Base-by-base conservation (phyloP, 1,140 invertebrate species). In the Drosophila orosa region DNA sequence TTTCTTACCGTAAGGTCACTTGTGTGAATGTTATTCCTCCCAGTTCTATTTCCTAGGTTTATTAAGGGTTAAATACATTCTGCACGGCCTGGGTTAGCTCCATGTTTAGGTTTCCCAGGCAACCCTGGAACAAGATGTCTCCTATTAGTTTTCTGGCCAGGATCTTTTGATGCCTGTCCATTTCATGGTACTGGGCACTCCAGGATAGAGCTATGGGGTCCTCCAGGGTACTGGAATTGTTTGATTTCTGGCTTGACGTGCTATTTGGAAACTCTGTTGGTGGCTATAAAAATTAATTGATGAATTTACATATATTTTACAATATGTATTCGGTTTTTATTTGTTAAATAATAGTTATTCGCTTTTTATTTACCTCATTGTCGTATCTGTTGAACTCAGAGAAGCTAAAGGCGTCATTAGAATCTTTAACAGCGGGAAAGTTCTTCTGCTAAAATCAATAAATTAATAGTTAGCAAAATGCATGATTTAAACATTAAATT, bases 61-160 rank as follows among this genome's bases (percentile, higher is more conserved):
- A 2, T 5, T 5, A 3, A 47, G 24, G 9, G 29, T 24, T 54
- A 22, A 54, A 54, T 5, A 54, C 31, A 35, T 54, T 37, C 19
- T 54, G 50, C 5, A 54, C 13, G 19, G 19, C 19, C 15, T n/a
- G 8, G 13, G 50, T 54, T n/a, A 35, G 13, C 6, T 35, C 19
- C 19, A 54, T 1, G 29, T 6, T 54, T 5, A 54, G 13, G 8
- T 54, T 54, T 0, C 50, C 50, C 31, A 54, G 19, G 19, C 50
- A 35, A 10, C 50, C 50, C 15, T 54, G 50, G 13, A 54, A 54
- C 50, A 54, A 35, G 5, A 54, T 54, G 50, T 54, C 50, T 22
- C 19, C 50, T 22, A 54, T 54, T n/a, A 54, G 13, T 24, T 54
- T 54, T 9, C 50, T 31, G 19, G 50, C 50, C 50, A 54, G 13